phyloP scores from a whole-genome alignment of 2,797 vertebrate species.

The Knipowitschia caucasica region DNA sequence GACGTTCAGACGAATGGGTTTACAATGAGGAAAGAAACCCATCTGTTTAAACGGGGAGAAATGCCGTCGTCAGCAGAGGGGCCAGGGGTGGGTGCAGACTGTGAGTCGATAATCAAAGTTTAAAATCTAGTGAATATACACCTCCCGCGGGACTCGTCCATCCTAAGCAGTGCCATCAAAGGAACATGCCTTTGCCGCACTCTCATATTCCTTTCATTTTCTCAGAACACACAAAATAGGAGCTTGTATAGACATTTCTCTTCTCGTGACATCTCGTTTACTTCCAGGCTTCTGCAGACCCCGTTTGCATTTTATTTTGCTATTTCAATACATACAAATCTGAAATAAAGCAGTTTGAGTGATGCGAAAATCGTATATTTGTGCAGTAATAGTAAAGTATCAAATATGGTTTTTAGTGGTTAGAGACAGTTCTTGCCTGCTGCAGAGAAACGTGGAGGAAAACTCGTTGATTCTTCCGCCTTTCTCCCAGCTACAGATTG shows the following conservation, averaged over 20 bases:
- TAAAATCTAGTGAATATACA: constrained; percentile 51
- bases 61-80: constrained; percentile 26
- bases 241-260: not conserved
- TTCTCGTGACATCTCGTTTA: constrained; percentile 1
- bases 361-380: not conserved
- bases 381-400: not conserved
- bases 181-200: not conserved
- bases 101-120: constrained; percentile 57
- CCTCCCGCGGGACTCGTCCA: constrained; percentile 41
- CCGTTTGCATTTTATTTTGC: not conserved
- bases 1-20: constrained; percentile 14
- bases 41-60: constrained; percentile 23
- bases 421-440: not conserved
- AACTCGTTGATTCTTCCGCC: not conserved
- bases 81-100: constrained; percentile 24
- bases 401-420: not conserved
- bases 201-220: not conserved
- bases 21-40: constrained; percentile 8
- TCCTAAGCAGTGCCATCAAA: constrained; percentile 16
- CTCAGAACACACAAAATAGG: not conserved
- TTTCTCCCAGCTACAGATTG: not conserved
- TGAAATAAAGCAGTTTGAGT: not conserved
- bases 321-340: not conserved
- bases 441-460: not conserved
- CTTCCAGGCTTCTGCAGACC: not conserved